Evolutionary conservation across 2,113 vertebrate species (phyloP), one percentile per base, ranked within the genome.

Genomic region (Stegostoma tigrinum): DNA sequence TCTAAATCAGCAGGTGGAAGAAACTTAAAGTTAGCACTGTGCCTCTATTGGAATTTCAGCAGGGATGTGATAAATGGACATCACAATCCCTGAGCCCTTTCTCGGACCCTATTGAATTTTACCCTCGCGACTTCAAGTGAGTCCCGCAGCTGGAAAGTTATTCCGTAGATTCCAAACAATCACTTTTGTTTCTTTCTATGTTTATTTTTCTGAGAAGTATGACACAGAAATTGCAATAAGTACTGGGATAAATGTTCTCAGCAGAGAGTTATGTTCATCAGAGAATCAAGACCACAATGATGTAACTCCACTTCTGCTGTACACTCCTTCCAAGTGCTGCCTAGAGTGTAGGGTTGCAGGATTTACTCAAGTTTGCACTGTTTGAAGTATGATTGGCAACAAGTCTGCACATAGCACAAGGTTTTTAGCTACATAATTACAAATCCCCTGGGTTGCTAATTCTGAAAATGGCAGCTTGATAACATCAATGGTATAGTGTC

Each of bases 171-270:
- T 42, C 78, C 78, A 42, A 38, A 80, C 2, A n/a, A 83, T 19
- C n/a, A 17, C 15, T 83, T 42, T 15, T 38, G 14, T 83, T 83
- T 38, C 78, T 5, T 21, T 19, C 0, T 80, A 38, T 75, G 8
- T 34, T 80, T 15, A n/a, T 38, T 78, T 38, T 14, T 38, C n/a
- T 38, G 12, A 38, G 3, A 80, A 80, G 75, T 80, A 14, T 80
- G 75, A 38, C 34, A 80, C 15, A n/a, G 75, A 80, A 80, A 80
- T 80, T 80, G n/a, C 2, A 42, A 38, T 83, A 83, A 17, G 17
- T 17, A 38, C n/a, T 83, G n/a, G 78, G 78, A 83, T 83, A 83
- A 83, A 83, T 83, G n/a, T 38, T 83, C 78, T 83, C n/a, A 83
- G 78, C 78, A 38, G 78, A n/a, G n/a, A 42, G 38, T 83, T 42